A percentile compares a stretch with the other conserved stretches of the same genome.
Evolutionary conservation across 2,797 vertebrate species (phyloP).

Genomic region (Clarias fuscus): DNA sequence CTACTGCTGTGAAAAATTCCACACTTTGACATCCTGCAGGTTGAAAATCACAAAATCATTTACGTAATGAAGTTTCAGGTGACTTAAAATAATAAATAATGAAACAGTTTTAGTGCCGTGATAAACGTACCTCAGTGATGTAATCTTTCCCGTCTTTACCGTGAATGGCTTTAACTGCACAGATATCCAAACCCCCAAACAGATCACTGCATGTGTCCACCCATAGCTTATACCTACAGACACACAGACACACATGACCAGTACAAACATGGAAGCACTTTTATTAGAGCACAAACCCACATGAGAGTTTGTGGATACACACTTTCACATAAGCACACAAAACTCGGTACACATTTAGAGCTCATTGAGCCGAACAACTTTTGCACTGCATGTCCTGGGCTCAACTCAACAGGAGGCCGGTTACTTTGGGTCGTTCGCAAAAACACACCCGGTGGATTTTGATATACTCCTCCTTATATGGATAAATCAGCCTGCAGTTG

Average conservation of each 20-base stretch:
- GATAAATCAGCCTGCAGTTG: too few species aligned
- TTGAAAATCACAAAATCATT: not conserved
- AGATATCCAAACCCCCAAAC: constrained; percentile 94
- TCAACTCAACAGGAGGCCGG: too few species aligned
- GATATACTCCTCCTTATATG: too few species aligned
- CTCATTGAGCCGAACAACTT: too few species aligned
- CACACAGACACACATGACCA: constrained; percentile 3
- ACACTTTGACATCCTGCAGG: not conserved
- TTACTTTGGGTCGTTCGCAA: too few species aligned
- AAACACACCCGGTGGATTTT: too few species aligned
- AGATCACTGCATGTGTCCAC: constrained; percentile 94
- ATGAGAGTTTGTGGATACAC: too few species aligned
- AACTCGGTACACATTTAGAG: too few species aligned
- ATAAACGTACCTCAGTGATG: constrained; percentile 89
- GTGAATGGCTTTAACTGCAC: constrained; percentile 96
- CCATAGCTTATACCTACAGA: constrained; percentile 91
- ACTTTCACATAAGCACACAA: too few species aligned
- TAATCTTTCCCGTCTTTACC: constrained; percentile 97
- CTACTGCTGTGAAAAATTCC: not conserved
- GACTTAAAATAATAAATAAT: not conserved
- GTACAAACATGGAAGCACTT: not conserved
- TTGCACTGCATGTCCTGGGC: too few species aligned
- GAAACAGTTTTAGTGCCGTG: not conserved
- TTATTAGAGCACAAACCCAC: not conserved
- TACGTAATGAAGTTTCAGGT: not conserved